Conservation (phyloP, 2,888 invertebrate genomes). For the Pteria penguin region DNA sequence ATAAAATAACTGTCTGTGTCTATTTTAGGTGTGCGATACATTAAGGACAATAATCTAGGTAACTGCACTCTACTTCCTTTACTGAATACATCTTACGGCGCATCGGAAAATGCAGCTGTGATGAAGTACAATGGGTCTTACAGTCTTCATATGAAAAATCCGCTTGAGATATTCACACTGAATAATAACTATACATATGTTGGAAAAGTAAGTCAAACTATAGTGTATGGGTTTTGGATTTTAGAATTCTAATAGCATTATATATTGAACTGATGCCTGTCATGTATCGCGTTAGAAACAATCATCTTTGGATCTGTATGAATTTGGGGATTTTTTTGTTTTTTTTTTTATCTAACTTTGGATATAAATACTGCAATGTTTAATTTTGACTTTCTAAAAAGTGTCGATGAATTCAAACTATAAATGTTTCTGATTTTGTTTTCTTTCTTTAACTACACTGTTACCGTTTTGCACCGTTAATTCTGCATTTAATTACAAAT, state of each 20-base stretch:
- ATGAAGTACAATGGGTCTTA: conserved; percentile 53
- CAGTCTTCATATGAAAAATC: conserved; percentile 58
- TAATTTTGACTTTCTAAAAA: no score
- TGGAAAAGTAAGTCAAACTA: conserved; percentile 70
- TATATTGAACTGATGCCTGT: no score
- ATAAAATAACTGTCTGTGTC: not conserved
- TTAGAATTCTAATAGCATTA: no score
- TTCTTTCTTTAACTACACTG: not conserved
- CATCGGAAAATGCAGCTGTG: conserved; percentile 45
- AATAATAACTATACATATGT: conserved; percentile 65
- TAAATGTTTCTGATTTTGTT: no score
- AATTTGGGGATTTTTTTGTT: no score
- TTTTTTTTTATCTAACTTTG: no score
- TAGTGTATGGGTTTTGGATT: no score
- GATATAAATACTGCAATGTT: no score
- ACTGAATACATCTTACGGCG: conserved; percentile 53
- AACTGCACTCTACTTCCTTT: conserved; percentile 63
- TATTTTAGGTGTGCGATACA: conserved; percentile 67
- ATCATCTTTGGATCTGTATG: no score
- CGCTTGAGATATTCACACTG: conserved; percentile 63
- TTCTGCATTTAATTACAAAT: not conserved
- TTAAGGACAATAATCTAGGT: conserved; percentile 60
- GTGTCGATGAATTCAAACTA: no score
- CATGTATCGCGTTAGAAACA: no score
- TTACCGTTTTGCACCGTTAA: not conserved